These are phyloP conservation scores for Sylvia borin DNA, from an alignment of 2,797 vertebrate genomes.

Conservation along the genomic window DNA sequence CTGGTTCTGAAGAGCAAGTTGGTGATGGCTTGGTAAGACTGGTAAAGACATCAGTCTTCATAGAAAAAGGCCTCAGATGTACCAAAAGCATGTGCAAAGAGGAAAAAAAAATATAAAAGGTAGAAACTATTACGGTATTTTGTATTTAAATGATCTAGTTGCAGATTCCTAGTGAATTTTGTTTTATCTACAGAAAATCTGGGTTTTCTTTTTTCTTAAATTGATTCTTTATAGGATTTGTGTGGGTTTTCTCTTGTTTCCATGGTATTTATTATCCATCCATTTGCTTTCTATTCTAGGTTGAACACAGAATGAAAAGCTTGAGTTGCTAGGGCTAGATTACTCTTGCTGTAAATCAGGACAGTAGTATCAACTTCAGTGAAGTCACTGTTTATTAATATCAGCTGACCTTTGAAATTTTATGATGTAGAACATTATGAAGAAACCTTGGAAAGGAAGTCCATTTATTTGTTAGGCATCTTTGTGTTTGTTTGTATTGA, in stretches of 20 bases:
- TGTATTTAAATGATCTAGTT: not conserved
- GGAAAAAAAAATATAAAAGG: not conserved
- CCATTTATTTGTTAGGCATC: not conserved
- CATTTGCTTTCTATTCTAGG: slow-evolving; percentile 27
- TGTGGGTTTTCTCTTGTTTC: not conserved
- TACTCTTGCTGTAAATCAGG: slow-evolving; percentile 19
- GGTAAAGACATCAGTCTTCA: not conserved
- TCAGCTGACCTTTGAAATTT: slow-evolving; percentile 32
- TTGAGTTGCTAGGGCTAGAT: not conserved
- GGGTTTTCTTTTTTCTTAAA: not conserved
- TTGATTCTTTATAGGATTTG: not conserved
- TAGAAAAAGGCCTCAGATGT: not conserved
- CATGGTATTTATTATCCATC: slow-evolving; percentile 41
- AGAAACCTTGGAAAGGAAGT: slow-evolving; percentile 1
- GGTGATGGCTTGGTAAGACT: not conserved
- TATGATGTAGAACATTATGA: not conserved
- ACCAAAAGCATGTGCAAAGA: accelerated
- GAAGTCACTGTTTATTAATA: slow-evolving; percentile 32
- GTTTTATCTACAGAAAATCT: not conserved
- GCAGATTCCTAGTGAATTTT: not conserved
- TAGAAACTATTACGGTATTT: not conserved
- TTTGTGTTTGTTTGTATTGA: not conserved
- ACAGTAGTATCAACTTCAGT: not conserved
- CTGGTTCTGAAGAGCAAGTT: not conserved
- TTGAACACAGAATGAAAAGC: slow-evolving; percentile 1